Evolutionary conservation across 2,888 invertebrate species (phyloP), one percentile per base, ranked within the genome.

Genomic region (Cryptus viduatorius): DNA sequence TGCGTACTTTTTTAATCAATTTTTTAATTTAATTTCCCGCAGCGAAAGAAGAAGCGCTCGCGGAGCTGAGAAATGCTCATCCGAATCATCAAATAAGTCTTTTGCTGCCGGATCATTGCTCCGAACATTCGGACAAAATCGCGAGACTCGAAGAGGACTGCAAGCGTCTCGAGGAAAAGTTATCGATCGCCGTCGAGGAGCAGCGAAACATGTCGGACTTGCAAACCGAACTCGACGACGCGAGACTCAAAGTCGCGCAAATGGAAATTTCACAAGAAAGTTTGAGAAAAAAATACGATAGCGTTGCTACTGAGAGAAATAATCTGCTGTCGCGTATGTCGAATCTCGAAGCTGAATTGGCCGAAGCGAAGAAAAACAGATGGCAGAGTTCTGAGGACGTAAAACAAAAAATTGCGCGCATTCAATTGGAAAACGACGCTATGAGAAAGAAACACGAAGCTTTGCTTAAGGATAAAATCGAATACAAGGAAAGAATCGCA

Each of bases 401-500:
- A 1, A 89, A 88, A 19, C 76, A 86, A 5, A 88, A 87, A 37
- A 85, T 89, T 7, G 64, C 86, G 14, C 88, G 86, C 4, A 86
- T 87, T 65, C 89, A 90, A 83, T 46, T 86, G 75, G 92, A 92
- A 24, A 90, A 91, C 44, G 91, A 90, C 24, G 69, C 84, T n/a
- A 79, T 92, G 69, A 89, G 90, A 69, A 87, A 73, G n/a, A 90
- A 89, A 64, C 91, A 87, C 37, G 91, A 92, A 10, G 87, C 64
- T 71, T 79, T 92, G 12, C 73, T 89, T n/a, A 87, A 78, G 3
- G 93, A 92, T 29, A 90, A 86, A 29, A 87, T 89, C 67, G 83
- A 59, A 46, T 89, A 84, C 44, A 95, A 94, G 65, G 95, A 95
- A 48, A 95, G 95, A 87, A 92, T 95, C 31, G 95, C 95, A 0